phyloP scores from a whole-genome alignment of 2,888 invertebrate species.

The Prostheceraeus crozeri region DNA sequence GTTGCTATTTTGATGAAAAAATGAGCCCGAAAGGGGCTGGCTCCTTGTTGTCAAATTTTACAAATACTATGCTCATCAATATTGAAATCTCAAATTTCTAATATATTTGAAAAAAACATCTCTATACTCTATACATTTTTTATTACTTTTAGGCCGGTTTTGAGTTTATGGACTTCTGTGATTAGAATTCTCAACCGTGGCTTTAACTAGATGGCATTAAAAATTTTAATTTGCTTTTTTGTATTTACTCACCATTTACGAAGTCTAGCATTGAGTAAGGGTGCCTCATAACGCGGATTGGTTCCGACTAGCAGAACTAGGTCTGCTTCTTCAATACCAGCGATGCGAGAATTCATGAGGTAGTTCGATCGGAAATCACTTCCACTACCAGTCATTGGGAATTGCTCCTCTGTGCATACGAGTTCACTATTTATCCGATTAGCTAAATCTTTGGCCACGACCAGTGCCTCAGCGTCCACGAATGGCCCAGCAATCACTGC shows the following conservation, averaged over 20 bases:
- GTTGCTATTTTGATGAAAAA: too few species aligned
- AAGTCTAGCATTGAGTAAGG: constrained; percentile 84
- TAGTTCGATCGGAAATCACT: constrained; percentile 84
- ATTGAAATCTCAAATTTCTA: too few species aligned
- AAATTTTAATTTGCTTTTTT: too few species aligned
- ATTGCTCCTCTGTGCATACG: constrained; percentile 80
- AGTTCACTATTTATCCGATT: constrained; percentile 77
- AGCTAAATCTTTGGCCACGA: constrained; percentile 81
- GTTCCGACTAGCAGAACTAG: constrained; percentile 83
- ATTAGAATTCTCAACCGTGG: too few species aligned
- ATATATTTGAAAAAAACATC: too few species aligned
- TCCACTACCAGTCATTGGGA: constrained; percentile 64
- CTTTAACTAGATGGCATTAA: too few species aligned
- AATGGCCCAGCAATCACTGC: constrained; percentile 80
- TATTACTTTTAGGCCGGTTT: too few species aligned
- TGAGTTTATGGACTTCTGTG: neutral
- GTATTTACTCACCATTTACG: too few species aligned
- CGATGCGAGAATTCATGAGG: constrained; percentile 79
- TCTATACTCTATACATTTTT: too few species aligned
- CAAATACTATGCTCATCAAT: too few species aligned
- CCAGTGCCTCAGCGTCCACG: constrained; percentile 79
- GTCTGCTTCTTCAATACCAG: constrained; percentile 84
- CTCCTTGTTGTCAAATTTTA: too few species aligned
- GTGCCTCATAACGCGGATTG: constrained; percentile 93
- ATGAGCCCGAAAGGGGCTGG: too few species aligned